A percentile compares a stretch with the other conserved stretches of the same genome.
Conservation (phyloP, 2,888 invertebrate species). For the Poecilus cupreus region DNA sequence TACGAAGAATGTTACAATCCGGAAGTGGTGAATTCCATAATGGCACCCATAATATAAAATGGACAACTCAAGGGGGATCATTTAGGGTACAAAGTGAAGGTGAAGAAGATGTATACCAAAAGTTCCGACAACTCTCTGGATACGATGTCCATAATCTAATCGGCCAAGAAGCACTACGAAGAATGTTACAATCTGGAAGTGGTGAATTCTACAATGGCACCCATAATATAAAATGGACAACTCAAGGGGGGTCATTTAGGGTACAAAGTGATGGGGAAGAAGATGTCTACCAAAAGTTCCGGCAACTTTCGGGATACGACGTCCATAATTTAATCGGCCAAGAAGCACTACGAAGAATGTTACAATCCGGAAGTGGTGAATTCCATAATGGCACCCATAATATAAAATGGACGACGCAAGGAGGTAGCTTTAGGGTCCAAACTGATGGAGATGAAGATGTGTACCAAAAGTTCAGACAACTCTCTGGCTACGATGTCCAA, state of each 20-base stretch:
- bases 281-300: no score
- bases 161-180: no score
- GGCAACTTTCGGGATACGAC: background rate
- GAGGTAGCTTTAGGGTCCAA: constrained; percentile 20
- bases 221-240: no score
- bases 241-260: no score
- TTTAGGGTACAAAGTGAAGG: constrained; percentile 1
- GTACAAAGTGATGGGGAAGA: no score
- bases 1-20: background rate
- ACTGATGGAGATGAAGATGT: background rate
- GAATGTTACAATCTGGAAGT: background rate
- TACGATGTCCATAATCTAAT: constrained; percentile 73
- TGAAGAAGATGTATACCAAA: background rate
- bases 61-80: constrained; percentile 15
- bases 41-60: constrained; percentile 31
- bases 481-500: constrained; percentile 69
- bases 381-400: constrained; percentile 40
- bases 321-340: constrained; percentile 36
- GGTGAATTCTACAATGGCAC: constrained; percentile 24
- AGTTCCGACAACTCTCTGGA: background rate
- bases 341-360: constrained; percentile 32
- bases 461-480: background rate
- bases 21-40: constrained; percentile 46
- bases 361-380: constrained; percentile 25
- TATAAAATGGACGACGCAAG: constrained; percentile 34